Evolutionary conservation across 1,140 invertebrate species (phyloP).

Genomic region (Bombus consobrinus): DNA sequence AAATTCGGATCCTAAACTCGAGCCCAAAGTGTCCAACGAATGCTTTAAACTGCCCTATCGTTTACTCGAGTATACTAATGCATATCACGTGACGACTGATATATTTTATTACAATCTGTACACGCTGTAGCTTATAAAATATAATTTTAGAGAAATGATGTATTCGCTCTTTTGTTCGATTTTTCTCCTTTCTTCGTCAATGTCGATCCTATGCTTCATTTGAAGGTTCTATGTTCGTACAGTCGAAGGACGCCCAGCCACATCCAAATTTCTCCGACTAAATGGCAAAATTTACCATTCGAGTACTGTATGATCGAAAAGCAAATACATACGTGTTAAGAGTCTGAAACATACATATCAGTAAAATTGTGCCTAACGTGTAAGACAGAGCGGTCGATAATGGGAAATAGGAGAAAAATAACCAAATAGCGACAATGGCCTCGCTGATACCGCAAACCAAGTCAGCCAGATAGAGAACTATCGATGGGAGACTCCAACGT

Average conservation of each 20-base stretch:
- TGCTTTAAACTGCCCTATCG: conserved; percentile 46
- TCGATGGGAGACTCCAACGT: conserved; percentile 70
- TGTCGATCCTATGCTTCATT: conserved; percentile 6
- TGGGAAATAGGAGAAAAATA: conserved; percentile 63
- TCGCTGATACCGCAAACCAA: conserved; percentile 66
- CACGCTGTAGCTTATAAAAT: conserved; percentile 30
- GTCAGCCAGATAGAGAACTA: conserved; percentile 66
- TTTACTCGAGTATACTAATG: conserved; percentile 27
- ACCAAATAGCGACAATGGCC: conserved; percentile 61
- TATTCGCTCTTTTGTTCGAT: background rate
- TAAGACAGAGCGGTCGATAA: conserved; percentile 61
- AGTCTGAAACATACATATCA: conserved; percentile 60
- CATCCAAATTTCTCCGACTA: conserved; percentile 71
- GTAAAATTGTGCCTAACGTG: conserved; percentile 25
- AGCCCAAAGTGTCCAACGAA: conserved; percentile 13
- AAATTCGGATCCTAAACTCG: conserved; percentile 56
- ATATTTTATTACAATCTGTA: conserved; percentile 42
- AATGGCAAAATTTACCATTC: background rate
- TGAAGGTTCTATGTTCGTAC: conserved; percentile 68
- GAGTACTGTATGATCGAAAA: background rate
- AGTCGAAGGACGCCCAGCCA: conserved; percentile 71
- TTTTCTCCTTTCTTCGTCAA: background rate
- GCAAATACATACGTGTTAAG: background rate
- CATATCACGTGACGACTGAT: conserved; percentile 2
- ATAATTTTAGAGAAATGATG: conserved; percentile 2